phyloP scores from a whole-genome alignment of 2,113 vertebrate species.

The Otis tarda region DNA sequence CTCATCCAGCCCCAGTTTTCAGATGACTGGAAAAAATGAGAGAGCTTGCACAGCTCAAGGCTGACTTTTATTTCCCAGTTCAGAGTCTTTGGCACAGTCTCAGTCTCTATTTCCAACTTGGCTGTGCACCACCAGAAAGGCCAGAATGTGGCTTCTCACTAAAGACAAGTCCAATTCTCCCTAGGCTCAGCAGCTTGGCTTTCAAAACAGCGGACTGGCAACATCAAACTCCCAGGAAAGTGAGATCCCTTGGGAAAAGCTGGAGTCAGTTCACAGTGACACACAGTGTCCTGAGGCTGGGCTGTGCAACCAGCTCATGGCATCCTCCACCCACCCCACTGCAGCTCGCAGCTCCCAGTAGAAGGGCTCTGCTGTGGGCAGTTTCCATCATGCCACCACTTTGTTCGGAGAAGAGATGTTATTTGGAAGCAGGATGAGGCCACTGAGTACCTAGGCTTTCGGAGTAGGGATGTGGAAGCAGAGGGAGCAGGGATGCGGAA shows the following conservation, averaged over 20 bases:
- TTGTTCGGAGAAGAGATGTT: background rate
- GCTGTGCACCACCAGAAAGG: background rate
- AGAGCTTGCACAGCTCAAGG: background rate
- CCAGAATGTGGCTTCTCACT: background rate
- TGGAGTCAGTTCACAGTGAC: background rate
- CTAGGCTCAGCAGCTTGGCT: background rate
- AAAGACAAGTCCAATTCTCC: background rate
- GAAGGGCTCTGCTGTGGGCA: background rate
- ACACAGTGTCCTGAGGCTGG: accelerated
- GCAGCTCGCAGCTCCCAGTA: background rate
- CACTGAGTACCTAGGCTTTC: background rate
- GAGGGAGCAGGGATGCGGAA: background rate
- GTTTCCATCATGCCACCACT: background rate
- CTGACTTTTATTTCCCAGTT: background rate
- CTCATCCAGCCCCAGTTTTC: background rate
- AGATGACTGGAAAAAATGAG: background rate
- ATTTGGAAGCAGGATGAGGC: background rate
- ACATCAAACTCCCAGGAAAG: background rate
- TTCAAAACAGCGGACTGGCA: background rate
- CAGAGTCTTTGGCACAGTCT: background rate
- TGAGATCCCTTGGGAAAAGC: background rate
- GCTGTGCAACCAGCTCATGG: background rate
- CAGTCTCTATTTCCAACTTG: background rate
- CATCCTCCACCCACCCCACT: background rate
- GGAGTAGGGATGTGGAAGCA: background rate